Evolutionary conservation across 2,888 invertebrate species (phyloP).

Genomic region (Apodemia mormo): DNA sequence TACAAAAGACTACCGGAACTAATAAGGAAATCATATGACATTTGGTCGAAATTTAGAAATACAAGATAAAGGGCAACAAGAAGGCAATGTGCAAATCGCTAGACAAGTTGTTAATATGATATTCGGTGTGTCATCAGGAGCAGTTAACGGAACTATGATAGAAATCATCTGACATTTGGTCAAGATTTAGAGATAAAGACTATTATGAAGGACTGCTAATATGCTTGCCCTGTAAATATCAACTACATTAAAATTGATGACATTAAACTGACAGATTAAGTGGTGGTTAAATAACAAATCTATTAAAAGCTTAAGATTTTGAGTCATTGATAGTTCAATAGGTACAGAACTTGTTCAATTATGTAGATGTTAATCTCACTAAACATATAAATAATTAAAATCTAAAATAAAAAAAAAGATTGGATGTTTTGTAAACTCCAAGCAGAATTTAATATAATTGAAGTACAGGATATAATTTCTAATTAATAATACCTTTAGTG

Average conservation of each 20-base stretch:
- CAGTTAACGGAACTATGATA: background rate
- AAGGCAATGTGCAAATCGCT: no score
- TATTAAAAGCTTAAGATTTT: background rate
- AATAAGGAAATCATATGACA: background rate
- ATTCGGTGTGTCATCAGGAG: background rate
- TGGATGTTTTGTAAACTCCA: no score
- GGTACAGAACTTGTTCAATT: background rate
- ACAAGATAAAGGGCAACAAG: background rate
- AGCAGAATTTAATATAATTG: no score
- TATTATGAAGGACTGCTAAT: background rate
- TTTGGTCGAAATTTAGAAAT: background rate
- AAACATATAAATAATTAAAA: no score
- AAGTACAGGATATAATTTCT: no score
- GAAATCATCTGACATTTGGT: conserved; percentile 4
- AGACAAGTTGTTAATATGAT: background rate
- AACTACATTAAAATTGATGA: background rate
- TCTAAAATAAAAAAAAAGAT: no score
- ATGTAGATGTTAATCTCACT: background rate
- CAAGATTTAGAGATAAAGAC: background rate
- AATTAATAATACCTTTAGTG: no score
- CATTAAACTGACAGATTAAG: background rate
- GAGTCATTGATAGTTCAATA: background rate
- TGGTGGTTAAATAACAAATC: background rate
- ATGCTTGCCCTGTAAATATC: background rate
- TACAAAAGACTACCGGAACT: background rate